Evolutionary conservation across 2,113 vertebrate species (phyloP).

Genomic region (Elanus axillaris): DNA sequence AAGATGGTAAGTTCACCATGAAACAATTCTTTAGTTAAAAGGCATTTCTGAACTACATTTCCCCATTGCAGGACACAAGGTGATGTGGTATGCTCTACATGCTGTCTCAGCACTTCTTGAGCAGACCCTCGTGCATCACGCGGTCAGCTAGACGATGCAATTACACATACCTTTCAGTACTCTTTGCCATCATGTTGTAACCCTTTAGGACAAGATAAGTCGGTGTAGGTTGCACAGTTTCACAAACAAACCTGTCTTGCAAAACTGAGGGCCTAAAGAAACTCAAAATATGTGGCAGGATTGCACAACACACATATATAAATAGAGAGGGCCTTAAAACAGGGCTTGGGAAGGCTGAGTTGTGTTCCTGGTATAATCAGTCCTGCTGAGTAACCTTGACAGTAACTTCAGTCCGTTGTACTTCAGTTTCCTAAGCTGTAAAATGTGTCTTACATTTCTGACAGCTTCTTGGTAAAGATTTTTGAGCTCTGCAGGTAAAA

Average conservation of each 20-base stretch:
- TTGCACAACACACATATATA: neutral
- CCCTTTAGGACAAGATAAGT: neutral
- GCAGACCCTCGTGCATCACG: neutral
- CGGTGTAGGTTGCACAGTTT: neutral
- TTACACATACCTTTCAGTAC: neutral
- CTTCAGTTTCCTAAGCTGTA: neutral
- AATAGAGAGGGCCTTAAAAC: neutral
- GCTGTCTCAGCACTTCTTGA: neutral
- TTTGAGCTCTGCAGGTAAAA: neutral
- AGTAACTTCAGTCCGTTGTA: neutral
- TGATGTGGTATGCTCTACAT: neutral
- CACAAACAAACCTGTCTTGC: neutral
- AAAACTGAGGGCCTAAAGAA: neutral
- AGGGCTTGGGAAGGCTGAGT: neutral
- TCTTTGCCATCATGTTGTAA: rapidly evolving
- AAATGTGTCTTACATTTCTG: neutral
- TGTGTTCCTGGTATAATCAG: neutral
- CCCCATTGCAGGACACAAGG: neutral
- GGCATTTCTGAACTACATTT: neutral
- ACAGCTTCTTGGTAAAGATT: neutral
- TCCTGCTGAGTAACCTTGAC: neutral
- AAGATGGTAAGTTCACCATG: neutral
- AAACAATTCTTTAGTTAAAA: neutral
- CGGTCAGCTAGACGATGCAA: rapidly evolving
- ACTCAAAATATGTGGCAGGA: neutral